These are phyloP conservation scores for Mus spretus DNA, from an alignment of 2,797 vertebrate species.

Conservation along the genomic window DNA sequence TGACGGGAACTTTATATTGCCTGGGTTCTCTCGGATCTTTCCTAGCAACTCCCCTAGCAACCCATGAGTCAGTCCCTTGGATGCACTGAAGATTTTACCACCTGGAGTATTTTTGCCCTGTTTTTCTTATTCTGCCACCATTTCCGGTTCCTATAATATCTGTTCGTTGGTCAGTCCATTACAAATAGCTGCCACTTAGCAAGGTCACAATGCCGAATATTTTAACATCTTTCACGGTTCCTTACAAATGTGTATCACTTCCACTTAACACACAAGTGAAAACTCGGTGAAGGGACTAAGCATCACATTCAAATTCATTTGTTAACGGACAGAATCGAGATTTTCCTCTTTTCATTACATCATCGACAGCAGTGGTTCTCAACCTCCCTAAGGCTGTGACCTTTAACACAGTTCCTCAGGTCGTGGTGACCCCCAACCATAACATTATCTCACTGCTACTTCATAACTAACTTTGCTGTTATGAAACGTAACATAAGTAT, in stretches of 20 bases:
- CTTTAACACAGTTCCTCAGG: not conserved
- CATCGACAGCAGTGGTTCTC: not conserved
- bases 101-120: not conserved
- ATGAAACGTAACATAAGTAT: not conserved
- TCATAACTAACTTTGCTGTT: not conserved
- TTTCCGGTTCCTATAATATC: not conserved
- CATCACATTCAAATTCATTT: not conserved
- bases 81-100: not conserved
- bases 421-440: not conserved
- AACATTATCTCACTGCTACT: not conserved
- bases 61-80: not conserved
- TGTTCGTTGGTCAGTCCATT: not conserved
- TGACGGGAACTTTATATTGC: not conserved
- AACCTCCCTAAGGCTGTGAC: not conserved
- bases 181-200: not conserved
- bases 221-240: not conserved
- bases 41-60: not conserved
- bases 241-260: not conserved
- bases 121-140: not conserved
- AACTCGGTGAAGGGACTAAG: not conserved
- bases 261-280: not conserved
- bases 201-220: not conserved
- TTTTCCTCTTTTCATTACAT: not conserved
- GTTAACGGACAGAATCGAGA: not conserved
- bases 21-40: not conserved